Evolutionary conservation across 1,140 invertebrate species (phyloP), one percentile per base, ranked within the genome.

Genomic region (Aethina tumida): DNA sequence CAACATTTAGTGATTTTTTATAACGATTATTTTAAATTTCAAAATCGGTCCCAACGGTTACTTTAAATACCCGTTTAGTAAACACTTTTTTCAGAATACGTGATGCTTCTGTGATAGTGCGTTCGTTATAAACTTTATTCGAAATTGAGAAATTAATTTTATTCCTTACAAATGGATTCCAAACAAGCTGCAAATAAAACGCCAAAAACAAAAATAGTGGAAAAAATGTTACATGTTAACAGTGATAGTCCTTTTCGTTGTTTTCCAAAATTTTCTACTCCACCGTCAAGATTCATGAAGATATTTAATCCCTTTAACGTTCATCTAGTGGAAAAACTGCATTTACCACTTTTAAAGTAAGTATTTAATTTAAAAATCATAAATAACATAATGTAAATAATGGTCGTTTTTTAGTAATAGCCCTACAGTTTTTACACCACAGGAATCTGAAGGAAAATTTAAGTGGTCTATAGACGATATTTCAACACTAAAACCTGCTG

Each of bases 391-490:
- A 36, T 40, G 21, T 41, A 20, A 40, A 40, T 30, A 31, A 24
- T 27, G 14, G 24, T 28, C 9, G 32, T 28, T 47, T 37, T 42
- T 37, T 42, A n/a, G n/a, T n/a, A n/a, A 15, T 35, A 61, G 59
- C 43, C 57, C 59, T 16, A 55, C 47, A 19, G 51, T 59, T 16
- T 61, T 61, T 39, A 30, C 49, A 13, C 54, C 49, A 19, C 48
- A 50, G 9, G 53, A 52, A 31, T 43, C 39, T 19, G 49, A 54
- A 21, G 47, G 54, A 32, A 56, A 54, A 39, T 61, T 61, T 41
- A 51, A 51, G 34, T 61, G 58, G 58, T 53, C 54, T 4, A 61
- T 61, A 25, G 57, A 61, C 17, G 59, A 61, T 30, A 52, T 58
- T 15, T 58, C 59, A 1, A 42, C 19, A 26, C 40, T 61, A 7